Evolutionary conservation across 2,888 invertebrate species (phyloP).

Genomic region (Prenolepis imparis): DNA sequence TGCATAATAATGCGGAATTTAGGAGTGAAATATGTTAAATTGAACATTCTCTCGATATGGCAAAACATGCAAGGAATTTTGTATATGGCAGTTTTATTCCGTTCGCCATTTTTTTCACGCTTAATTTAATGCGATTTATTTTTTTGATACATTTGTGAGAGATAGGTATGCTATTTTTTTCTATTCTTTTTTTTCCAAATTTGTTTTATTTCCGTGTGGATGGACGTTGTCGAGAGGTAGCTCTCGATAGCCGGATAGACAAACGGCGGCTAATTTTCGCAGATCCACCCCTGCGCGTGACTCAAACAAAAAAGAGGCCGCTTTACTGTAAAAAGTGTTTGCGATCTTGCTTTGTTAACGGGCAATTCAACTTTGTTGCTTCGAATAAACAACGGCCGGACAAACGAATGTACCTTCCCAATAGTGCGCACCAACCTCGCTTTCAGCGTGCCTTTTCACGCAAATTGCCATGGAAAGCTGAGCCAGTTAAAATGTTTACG

Average conservation of each 20-base stretch:
- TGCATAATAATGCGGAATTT: constrained; percentile 42
- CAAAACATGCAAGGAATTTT: not conserved
- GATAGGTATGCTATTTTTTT: not conserved
- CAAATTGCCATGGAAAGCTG: constrained; percentile 64
- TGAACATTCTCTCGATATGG: not conserved
- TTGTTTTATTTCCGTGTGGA: not conserved
- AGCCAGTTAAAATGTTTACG: constrained; percentile 56
- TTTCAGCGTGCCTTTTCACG: constrained; percentile 63
- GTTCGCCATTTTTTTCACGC: not conserved
- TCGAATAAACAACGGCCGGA: constrained; percentile 74
- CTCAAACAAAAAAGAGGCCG: constrained; percentile 62
- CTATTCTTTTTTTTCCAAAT: constrained; percentile 12
- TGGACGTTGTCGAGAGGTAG: constrained; percentile 42
- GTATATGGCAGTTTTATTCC: not conserved
- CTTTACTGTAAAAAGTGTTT: constrained; percentile 77
- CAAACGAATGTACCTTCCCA: constrained; percentile 60
- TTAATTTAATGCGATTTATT: constrained; percentile 20
- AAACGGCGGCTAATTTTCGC: constrained; percentile 67
- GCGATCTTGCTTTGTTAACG: constrained; percentile 80
- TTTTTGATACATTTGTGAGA: constrained; percentile 22
- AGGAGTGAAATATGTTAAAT: constrained; percentile 15
- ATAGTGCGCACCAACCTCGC: constrained; percentile 44
- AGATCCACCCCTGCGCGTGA: constrained; percentile 55
- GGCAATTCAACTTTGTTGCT: constrained; percentile 82
- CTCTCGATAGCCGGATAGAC: constrained; percentile 44